Evolutionary conservation across 2,113 vertebrate genomes (phyloP).

Genomic region (Calonectris borealis): DNA sequence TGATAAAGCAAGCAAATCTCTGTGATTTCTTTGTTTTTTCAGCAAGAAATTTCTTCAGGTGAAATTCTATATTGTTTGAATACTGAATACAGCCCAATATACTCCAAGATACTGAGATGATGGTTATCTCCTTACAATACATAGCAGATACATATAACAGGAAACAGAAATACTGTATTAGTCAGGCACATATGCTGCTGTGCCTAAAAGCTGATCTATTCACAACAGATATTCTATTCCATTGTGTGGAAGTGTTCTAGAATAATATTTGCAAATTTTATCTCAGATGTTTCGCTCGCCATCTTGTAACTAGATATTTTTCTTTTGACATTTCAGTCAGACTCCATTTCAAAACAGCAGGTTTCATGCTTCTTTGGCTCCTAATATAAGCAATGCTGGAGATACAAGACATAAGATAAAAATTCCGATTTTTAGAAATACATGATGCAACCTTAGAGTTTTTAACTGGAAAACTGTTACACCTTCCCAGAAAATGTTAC

Average conservation of each 20-base stretch:
- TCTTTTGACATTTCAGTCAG: conserved; percentile 7
- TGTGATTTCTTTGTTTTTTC: background rate
- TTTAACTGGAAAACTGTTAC: background rate
- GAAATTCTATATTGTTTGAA: background rate
- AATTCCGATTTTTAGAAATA: background rate
- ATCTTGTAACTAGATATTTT: background rate
- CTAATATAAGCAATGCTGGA: background rate
- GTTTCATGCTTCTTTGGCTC: background rate
- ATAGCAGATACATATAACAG: background rate
- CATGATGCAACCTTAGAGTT: background rate
- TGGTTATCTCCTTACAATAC: background rate
- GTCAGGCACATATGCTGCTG: background rate
- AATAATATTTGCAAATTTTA: conserved; percentile 22
- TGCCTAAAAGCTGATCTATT: background rate
- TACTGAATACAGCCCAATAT: background rate
- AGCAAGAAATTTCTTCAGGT: background rate
- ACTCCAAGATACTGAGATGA: background rate
- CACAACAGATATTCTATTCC: background rate
- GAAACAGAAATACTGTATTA: background rate
- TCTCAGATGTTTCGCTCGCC: background rate
- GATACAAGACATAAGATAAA: background rate
- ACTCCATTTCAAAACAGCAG: background rate
- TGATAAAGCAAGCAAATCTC: background rate
- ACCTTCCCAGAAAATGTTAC: background rate
- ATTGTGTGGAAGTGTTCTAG: background rate